Base-by-base conservation (phyloP, 2,888 invertebrate genomes). In the Lingula anatina region DNA sequence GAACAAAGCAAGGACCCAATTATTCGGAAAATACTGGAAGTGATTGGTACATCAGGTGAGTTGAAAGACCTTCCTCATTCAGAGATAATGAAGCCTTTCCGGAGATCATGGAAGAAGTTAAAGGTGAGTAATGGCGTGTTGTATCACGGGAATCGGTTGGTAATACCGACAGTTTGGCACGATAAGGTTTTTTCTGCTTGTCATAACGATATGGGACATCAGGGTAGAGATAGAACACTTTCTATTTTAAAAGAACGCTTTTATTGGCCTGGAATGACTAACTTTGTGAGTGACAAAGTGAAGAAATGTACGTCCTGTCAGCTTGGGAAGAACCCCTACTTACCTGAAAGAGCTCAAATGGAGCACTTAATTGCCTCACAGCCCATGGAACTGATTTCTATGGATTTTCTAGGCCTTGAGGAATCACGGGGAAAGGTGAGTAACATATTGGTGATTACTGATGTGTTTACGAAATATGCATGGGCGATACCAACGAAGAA, bases 381-480 rank as follows among this genome's bases (percentile, higher is more conserved):
- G 5, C 47, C 47, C 5, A 7, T 47, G 41, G 47, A 47, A 18
- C 20, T 47, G 23, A 36, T 48, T 5, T 46, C 21, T 23, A 46
- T 48, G 5, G 49, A 54, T 36, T 52, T 48, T 36, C 39, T 54
- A 7, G 21, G 47, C 1, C 31, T 54, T 5, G 49, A 48, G 24
- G 15, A 5, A 18, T 45, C 38, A 9, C 5, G 23, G 26, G 47
- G 42, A 25, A 44, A 44, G 20, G 9, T 12, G 35, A 4, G 18
- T 5, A 15, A 48, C 26, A 38, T 49, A 15, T 28, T 49, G 18
- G 45, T 47, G 5, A 46, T 47, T 20, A 46, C 46, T 15, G 44
- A 49, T 27, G 36, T 36, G 24, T 49, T 49, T 25, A 37, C 45
- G 3, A 23, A 26, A 15, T 48, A 12, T 44, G 42, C 51, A 21